These are phyloP conservation scores for Dipus sagitta DNA, from an alignment of 2,797 vertebrate genomes.

Conservation along the genomic window DNA sequence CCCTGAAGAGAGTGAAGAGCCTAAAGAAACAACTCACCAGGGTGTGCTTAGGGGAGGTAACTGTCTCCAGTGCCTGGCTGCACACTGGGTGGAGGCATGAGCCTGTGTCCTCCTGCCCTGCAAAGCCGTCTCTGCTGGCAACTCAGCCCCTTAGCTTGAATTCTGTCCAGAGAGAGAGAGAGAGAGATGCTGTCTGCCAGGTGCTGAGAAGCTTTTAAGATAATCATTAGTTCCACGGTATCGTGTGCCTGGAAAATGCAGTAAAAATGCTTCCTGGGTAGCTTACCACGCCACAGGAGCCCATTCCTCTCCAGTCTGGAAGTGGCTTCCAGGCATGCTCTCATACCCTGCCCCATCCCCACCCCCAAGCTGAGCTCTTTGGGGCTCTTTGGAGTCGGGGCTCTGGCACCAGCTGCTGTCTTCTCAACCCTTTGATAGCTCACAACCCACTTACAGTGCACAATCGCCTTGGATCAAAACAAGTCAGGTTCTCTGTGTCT, in stretches of 20 bases:
- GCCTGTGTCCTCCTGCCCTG: not conserved
- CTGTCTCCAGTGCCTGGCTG: not conserved
- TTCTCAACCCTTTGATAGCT: not conserved
- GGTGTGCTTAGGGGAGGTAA: constrained; percentile 95
- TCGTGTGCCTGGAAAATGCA: not conserved
- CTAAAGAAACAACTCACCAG: constrained; percentile 93
- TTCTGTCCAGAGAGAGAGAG: not conserved
- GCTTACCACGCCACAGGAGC: not conserved
- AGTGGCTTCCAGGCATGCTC: not conserved
- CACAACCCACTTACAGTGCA: not conserved
- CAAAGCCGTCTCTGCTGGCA: not conserved
- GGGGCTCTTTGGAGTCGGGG: not conserved
- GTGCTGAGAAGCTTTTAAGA: not conserved
- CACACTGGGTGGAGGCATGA: accelerated
- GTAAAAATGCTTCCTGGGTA: not conserved
- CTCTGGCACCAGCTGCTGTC: not conserved
- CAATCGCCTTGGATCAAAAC: not conserved
- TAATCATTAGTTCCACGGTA: not conserved
- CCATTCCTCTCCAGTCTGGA: not conserved
- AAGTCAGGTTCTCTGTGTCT: not conserved
- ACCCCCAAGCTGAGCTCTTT: not conserved
- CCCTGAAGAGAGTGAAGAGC: constrained; percentile 91
- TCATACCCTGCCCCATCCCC: too few species aligned
- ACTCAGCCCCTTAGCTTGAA: not conserved
- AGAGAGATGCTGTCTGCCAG: not conserved